Conservation (phyloP, 1,140 invertebrate species). For the Goniozus legneri region DNA sequence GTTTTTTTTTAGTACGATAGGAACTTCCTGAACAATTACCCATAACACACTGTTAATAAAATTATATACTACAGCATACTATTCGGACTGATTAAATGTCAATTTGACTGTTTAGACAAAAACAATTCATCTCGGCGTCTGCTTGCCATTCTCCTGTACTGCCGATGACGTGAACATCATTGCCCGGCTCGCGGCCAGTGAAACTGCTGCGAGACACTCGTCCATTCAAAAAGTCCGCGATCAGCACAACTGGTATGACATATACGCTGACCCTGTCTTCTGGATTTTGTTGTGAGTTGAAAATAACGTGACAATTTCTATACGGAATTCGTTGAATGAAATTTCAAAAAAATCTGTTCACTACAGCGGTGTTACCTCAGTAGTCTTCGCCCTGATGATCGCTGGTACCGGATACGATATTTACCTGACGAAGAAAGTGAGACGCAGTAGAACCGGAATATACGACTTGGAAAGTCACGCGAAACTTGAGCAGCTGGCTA, state of each 20-base stretch:
- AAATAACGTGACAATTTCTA: too few species aligned
- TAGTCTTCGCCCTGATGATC: slow-evolving; percentile 59
- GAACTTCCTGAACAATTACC: too few species aligned
- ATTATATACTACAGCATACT: too few species aligned
- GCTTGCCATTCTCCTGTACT: slow-evolving; percentile 67
- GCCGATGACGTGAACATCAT: slow-evolving; percentile 60
- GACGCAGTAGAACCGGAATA: slow-evolving; percentile 20
- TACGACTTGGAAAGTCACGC: slow-evolving; percentile 48
- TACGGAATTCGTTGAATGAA: too few species aligned
- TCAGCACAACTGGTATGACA: slow-evolving; percentile 64
- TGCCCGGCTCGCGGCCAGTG: slow-evolving; percentile 52
- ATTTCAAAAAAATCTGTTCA: too few species aligned
- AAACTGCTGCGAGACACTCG: slow-evolving; percentile 32
- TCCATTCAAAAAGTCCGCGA: slow-evolving; percentile 57
- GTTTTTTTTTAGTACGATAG: too few species aligned
- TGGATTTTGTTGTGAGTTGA: slow-evolving; percentile 66
- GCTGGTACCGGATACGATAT: slow-evolving; percentile 53
- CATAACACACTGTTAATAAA: slow-evolving; percentile 1
- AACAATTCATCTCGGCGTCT: slow-evolving; percentile 67
- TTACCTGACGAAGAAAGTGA: slow-evolving; percentile 37
- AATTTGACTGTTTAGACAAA: slow-evolving; percentile 33
- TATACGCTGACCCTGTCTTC: slow-evolving; percentile 68
- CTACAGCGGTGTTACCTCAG: slow-evolving; percentile 57
- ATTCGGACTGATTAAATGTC: too few species aligned
- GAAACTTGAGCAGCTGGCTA: slow-evolving; percentile 39